These are phyloP conservation scores for Cinclus cinclus DNA, from an alignment of 2,113 vertebrate genomes.

Conservation along the genomic window DNA sequence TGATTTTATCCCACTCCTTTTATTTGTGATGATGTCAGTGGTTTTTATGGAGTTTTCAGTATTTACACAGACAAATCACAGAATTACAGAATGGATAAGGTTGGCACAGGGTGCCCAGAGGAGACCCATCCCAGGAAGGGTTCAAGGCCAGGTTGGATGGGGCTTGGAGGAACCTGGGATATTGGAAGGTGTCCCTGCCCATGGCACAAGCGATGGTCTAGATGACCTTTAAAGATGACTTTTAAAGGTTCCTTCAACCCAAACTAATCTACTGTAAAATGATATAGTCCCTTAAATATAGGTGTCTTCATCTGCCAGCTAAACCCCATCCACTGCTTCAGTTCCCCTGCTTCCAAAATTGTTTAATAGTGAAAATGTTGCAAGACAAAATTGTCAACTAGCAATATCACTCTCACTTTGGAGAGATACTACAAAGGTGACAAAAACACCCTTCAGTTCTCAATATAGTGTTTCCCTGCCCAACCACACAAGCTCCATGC, in stretches of 20 bases:
- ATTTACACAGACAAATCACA: background rate
- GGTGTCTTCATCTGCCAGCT: background rate
- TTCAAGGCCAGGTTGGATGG: background rate
- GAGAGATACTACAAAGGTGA: background rate
- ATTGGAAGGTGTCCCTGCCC: background rate
- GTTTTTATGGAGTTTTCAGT: background rate
- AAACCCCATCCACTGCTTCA: background rate
- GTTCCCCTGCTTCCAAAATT: background rate
- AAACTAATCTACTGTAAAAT: background rate
- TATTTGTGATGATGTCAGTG: background rate
- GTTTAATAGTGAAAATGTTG: background rate
- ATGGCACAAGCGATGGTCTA: no score
- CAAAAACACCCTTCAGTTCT: background rate
- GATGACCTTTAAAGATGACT: background rate
- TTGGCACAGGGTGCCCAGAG: background rate
- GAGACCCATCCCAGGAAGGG: background rate
- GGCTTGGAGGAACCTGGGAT: fast-evolving
- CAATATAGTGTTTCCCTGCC: background rate
- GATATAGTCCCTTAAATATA: background rate
- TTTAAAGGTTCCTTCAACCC: background rate
- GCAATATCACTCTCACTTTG: background rate
- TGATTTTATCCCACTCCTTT: background rate
- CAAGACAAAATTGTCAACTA: background rate
- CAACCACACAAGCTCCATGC: background rate
- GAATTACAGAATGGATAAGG: background rate